phyloP scores from a whole-genome alignment of 2,888 invertebrate genomes.

The Luperina nickerlii region DNA sequence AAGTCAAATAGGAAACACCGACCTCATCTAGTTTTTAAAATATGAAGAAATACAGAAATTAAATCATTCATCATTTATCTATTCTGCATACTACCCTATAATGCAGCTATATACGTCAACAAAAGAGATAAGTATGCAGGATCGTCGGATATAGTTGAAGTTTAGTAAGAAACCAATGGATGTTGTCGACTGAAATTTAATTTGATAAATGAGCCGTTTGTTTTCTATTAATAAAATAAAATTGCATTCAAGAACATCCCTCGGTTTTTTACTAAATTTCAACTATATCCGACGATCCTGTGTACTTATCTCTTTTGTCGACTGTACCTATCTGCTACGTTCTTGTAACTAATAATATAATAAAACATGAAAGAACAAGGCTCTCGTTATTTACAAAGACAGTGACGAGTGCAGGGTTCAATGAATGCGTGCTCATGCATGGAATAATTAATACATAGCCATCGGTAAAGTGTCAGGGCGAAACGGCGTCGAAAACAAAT shows the following conservation, averaged over 20 bases:
- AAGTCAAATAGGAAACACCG: too few species aligned
- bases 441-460: slow-evolving; percentile 82
- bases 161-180: too few species aligned
- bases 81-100: background rate
- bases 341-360: slow-evolving; percentile 20
- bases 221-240: too few species aligned
- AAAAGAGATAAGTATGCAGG: too few species aligned
- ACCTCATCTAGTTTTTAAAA: too few species aligned
- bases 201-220: too few species aligned
- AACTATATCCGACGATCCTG: too few species aligned
- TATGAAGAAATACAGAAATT: background rate
- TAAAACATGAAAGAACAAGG: slow-evolving; percentile 50
- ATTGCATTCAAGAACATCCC: too few species aligned
- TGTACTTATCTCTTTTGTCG: too few species aligned
- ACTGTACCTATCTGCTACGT: background rate
- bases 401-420: slow-evolving; percentile 70
- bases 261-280: too few species aligned
- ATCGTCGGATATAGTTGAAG: too few species aligned
- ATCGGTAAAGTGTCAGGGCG: slow-evolving; percentile 83
- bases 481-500: slow-evolving; percentile 84
- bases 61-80: background rate
- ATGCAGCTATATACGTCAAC: background rate
- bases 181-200: too few species aligned
- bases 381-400: slow-evolving; percentile 65
- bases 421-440: slow-evolving; percentile 80